Percentiles rank a stretch among this genome's conserved stretches.
phyloP scores from a whole-genome alignment of 1,140 invertebrate genomes.

The Yoshiicerus persimilis region DNA sequence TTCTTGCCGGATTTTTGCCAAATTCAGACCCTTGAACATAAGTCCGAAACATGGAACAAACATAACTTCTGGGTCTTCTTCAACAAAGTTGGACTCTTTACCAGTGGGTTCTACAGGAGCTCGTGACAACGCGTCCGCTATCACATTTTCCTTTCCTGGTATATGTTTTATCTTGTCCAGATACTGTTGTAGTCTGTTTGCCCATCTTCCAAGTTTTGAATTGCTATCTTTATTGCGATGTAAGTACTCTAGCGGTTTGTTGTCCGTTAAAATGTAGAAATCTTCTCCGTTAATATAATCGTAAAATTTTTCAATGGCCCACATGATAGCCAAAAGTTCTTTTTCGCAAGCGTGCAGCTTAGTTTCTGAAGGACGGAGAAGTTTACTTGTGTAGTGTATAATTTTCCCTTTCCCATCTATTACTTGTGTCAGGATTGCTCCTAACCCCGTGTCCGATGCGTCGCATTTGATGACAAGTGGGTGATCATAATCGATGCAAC shows the following conservation, averaged over 20 bases:
- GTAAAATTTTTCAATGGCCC: too few relatives aligned
- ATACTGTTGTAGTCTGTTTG: too few relatives aligned
- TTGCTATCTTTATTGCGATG: too few relatives aligned
- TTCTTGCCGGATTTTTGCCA: not conserved
- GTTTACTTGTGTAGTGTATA: conserved; percentile 30
- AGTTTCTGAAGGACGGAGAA: not conserved
- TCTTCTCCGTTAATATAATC: too few relatives aligned
- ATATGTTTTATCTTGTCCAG: not conserved
- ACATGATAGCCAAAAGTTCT: too few relatives aligned
- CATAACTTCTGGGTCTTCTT: too few relatives aligned
- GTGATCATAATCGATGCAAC: conserved; percentile 25
- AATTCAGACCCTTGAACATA: not conserved
- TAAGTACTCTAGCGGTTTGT: too few relatives aligned
- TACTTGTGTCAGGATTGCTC: conserved; percentile 32
- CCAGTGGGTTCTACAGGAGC: not conserved
- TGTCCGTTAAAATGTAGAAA: too few relatives aligned
- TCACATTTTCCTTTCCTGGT: not conserved
- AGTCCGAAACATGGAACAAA: not conserved
- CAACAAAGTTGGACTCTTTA: too few relatives aligned
- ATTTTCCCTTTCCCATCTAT: conserved; percentile 25
- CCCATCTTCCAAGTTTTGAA: too few relatives aligned
- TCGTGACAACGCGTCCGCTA: too few relatives aligned
- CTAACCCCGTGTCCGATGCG: conserved; percentile 29
- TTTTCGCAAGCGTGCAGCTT: too few relatives aligned
- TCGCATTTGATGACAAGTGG: conserved; percentile 30